phyloP scores from a whole-genome alignment of 64 coral and sea anemone species.

The Dendronephthya gigantea region DNA sequence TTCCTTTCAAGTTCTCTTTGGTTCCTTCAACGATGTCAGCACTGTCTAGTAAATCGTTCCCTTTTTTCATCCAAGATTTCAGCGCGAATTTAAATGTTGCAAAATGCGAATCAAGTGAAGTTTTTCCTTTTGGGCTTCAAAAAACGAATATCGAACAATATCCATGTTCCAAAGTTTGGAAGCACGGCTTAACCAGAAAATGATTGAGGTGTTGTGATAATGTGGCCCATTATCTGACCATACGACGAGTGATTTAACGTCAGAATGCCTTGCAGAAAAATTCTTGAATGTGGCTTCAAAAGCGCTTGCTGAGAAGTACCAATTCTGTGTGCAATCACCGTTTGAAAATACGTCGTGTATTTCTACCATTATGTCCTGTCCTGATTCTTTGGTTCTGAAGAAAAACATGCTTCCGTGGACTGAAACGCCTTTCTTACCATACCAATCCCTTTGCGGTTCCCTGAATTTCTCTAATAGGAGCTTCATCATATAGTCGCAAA shows the following conservation, averaged over 20 bases:
- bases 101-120: constrained; percentile 48
- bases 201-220: constrained; percentile 42
- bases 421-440: constrained; percentile 37
- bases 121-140: constrained; percentile 59
- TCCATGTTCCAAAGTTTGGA: constrained; percentile 31
- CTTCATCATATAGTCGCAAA: constrained; percentile 61
- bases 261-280: not conserved
- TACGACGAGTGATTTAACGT: constrained; percentile 20
- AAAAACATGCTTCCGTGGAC: constrained; percentile 43
- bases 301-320: constrained; percentile 34
- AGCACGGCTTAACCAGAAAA: constrained; percentile 37
- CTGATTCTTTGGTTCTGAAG: constrained; percentile 5
- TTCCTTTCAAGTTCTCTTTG: constrained; percentile 32
- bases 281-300: constrained; percentile 29
- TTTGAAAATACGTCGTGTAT: constrained; percentile 34
- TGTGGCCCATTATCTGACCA: constrained; percentile 48
- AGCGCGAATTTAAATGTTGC: constrained; percentile 54
- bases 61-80: constrained; percentile 19
- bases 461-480: constrained; percentile 30
- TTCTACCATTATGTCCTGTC: constrained; percentile 27
- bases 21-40: constrained; percentile 27
- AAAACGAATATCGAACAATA: constrained; percentile 32
- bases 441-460: constrained; percentile 52
- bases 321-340: constrained; percentile 43
- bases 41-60: constrained; percentile 20